A percentile compares a stretch with the other conserved stretches of the same genome.
Conservation (phyloP, 2,888 invertebrate species). For the Dichetophora obliterata region DNA sequence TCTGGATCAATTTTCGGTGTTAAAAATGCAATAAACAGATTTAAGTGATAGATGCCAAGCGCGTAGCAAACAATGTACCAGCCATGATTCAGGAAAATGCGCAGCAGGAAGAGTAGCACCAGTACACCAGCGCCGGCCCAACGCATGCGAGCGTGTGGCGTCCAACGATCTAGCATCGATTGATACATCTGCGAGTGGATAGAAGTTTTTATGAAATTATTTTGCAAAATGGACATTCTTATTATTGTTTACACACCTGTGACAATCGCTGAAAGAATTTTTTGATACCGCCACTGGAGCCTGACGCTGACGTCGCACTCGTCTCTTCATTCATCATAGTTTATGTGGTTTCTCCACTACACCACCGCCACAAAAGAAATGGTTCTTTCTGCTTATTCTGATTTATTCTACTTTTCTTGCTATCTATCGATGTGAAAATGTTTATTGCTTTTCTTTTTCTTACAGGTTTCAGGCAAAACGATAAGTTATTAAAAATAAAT, state of each 20-base stretch:
- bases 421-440: too few species aligned
- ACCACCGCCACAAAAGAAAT: neutral
- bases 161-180: conserved; percentile 87
- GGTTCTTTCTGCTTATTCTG: too few species aligned
- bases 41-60: conserved; percentile 98
- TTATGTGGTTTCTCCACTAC: conserved; percentile 10
- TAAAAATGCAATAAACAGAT: conserved; percentile 99
- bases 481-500: conserved; percentile 1
- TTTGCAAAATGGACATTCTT: neutral
- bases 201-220: neutral
- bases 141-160: conserved; percentile 83
- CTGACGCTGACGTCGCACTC: conserved; percentile 59
- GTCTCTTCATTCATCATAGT: conserved; percentile 69
- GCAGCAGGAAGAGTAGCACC: conserved; percentile 80
- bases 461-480: neutral
- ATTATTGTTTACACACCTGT: conserved; percentile 59
- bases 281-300: conserved; percentile 63
- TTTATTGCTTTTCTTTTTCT: too few species aligned
- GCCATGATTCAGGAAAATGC: conserved; percentile 92
- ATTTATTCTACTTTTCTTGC: too few species aligned
- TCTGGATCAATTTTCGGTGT: conserved; percentile 99
- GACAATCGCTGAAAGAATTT: conserved; percentile 67
- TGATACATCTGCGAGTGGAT: conserved; percentile 74
- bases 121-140: conserved; percentile 83
- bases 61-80: conserved; percentile 99